A percentile compares a stretch with the other conserved stretches of the same genome.
Evolutionary conservation across 2,888 invertebrate genomes (phyloP).

Genomic region (Encarsia formosa): DNA sequence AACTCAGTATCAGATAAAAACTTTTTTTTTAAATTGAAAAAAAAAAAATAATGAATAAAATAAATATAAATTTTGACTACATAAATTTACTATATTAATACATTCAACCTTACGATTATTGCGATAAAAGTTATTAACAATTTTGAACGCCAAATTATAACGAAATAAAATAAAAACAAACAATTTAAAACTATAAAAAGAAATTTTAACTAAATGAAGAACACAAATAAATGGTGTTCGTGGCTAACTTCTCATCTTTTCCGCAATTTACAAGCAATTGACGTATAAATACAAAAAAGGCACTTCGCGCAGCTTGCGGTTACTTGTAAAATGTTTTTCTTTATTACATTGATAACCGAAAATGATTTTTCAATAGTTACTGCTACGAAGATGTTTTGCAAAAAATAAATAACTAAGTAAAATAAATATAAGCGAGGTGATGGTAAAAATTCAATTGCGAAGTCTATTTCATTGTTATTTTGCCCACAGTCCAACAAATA

Average conservation of each 20-base stretch:
- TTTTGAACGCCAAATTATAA: conserved; percentile 16
- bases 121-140: conserved; percentile 20
- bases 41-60: conserved; percentile 10
- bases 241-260: conserved; percentile 1
- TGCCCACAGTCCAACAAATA: not conserved
- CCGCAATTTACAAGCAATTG: conserved; percentile 13
- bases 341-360: conserved; percentile 13
- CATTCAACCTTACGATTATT: too few relatives aligned
- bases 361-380: conserved; percentile 25
- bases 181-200: conserved; percentile 13
- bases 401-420: not conserved
- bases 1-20: too few relatives aligned
- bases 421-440: not conserved
- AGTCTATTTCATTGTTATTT: conserved; percentile 7
- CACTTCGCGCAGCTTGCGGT: conserved; percentile 32
- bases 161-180: conserved; percentile 12
- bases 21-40: conserved; percentile 14
- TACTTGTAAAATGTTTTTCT: too few relatives aligned
- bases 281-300: conserved; percentile 29
- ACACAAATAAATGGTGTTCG: conserved; percentile 9
- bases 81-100: conserved; percentile 20
- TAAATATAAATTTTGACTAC: conserved; percentile 17
- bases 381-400: conserved; percentile 10
- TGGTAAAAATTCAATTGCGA: conserved; percentile 9
- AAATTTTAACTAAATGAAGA: conserved; percentile 11